Percentiles rank a stretch among this genome's conserved stretches.
Evolutionary conservation across 2,797 vertebrate species (phyloP).

Genomic region (Chiloscyllium punctatum): DNA sequence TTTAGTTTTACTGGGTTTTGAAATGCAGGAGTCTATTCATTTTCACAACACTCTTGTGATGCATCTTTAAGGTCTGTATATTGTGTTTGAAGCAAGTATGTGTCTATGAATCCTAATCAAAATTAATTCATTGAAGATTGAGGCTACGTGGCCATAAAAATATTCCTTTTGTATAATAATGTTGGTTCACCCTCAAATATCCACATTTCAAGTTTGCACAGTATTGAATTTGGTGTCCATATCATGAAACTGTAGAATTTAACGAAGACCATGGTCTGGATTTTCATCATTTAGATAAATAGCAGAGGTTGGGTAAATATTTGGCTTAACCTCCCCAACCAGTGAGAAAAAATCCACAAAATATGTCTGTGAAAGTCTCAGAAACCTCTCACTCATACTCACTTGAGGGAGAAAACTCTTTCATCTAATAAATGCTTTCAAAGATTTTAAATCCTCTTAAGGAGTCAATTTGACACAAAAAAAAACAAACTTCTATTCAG

Average conservation of each 20-base stretch:
- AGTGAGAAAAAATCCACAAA: too few species aligned
- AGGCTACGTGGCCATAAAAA: neutral
- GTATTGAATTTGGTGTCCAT: neutral
- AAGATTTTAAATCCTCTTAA: too few species aligned
- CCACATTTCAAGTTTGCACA: too few species aligned
- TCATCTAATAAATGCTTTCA: too few species aligned
- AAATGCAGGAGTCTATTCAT: neutral
- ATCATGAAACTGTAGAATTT: neutral
- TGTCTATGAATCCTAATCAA: neutral
- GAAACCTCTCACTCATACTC: too few species aligned
- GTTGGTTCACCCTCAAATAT: neutral
- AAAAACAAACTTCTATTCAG: too few species aligned
- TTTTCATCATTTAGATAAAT: too few species aligned
- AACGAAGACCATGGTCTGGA: neutral
- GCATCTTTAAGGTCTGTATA: neutral
- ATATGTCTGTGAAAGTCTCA: too few species aligned
- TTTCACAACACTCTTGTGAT: neutral
- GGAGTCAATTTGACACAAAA: too few species aligned
- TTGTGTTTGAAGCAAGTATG: neutral
- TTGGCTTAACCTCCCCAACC: too few species aligned
- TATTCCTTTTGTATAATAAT: neutral
- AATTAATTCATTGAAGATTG: neutral
- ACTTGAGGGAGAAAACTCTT: too few species aligned
- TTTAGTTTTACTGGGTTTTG: neutral
- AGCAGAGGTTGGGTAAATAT: too few species aligned